These are phyloP conservation scores for Cryptoblepharus egeriae DNA, from an alignment of 2,797 vertebrate genomes.

Conservation along the genomic window DNA sequence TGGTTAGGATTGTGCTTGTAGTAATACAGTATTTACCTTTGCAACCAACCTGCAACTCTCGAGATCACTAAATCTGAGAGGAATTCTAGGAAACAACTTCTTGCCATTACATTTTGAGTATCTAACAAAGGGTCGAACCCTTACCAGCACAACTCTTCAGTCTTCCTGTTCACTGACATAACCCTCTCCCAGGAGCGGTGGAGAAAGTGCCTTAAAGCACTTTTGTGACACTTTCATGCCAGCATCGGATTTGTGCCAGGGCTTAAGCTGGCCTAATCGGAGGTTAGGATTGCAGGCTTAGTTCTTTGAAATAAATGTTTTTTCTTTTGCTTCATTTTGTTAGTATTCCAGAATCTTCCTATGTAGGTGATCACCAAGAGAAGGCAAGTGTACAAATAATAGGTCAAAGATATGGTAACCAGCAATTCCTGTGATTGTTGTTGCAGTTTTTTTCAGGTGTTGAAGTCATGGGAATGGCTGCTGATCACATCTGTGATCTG, in stretches of 20 bases:
- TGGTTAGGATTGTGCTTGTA: too few relatives aligned
- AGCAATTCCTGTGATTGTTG: neutral
- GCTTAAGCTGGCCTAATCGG: too few relatives aligned
- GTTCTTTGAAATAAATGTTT: neutral
- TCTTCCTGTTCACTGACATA: too few relatives aligned
- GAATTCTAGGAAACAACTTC: neutral
- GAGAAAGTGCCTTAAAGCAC: too few relatives aligned
- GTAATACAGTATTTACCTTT: neutral
- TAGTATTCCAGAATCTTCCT: neutral
- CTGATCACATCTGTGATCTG: neutral
- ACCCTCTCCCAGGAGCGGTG: too few relatives aligned
- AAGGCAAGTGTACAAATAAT: conserved; percentile 14
- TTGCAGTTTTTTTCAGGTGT: neutral
- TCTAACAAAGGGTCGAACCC: too few relatives aligned
- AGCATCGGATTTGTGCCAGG: too few relatives aligned
- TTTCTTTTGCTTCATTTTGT: too few relatives aligned
- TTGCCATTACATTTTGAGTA: neutral
- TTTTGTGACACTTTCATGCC: too few relatives aligned
- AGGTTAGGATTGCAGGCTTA: too few relatives aligned
- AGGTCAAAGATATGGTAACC: neutral
- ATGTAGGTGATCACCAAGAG: neutral
- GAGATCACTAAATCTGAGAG: neutral
- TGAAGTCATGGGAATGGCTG: neutral
- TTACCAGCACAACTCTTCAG: too few relatives aligned
- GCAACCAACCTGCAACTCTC: neutral